Percentiles rank a stretch among this genome's conserved stretches.
These are phyloP conservation scores for Otis tarda DNA, from an alignment of 2,113 vertebrate genomes.

Conservation along the genomic window DNA sequence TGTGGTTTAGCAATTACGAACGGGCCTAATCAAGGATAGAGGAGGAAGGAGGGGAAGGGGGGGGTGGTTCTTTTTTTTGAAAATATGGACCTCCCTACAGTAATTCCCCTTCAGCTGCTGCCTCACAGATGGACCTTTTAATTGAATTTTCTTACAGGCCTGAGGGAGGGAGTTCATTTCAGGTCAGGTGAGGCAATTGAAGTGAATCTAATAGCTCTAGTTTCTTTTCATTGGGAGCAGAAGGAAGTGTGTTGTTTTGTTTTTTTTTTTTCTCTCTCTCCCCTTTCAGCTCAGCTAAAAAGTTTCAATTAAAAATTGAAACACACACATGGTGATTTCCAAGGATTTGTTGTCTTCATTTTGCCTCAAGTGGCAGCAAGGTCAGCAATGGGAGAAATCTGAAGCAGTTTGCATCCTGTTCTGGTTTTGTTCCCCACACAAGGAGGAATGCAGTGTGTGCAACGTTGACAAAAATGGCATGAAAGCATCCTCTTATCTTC, in stretches of 20 bases:
- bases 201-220: slow-evolving; percentile 73
- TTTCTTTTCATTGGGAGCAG: slow-evolving; percentile 67
- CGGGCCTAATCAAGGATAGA: slow-evolving; percentile 34
- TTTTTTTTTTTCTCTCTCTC: not conserved
- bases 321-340: slow-evolving; percentile 68
- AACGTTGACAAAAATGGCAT: accelerated
- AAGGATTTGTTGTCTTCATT: slow-evolving; percentile 65
- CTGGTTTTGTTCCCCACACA: not conserved
- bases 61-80: slow-evolving; percentile 71
- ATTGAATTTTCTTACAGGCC: slow-evolving; percentile 82
- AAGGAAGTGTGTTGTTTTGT: slow-evolving; percentile 66
- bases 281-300: slow-evolving; percentile 44
- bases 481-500: not conserved
- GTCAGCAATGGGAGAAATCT: slow-evolving; percentile 53
- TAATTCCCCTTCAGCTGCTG: slow-evolving; percentile 77
- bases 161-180: slow-evolving; percentile 78
- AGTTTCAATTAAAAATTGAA: slow-evolving; percentile 73
- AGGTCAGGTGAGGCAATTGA: slow-evolving; percentile 79
- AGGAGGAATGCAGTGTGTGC: not conserved
- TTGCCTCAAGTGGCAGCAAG: slow-evolving; percentile 27
- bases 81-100: slow-evolving; percentile 73
- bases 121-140: slow-evolving; percentile 82
- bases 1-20: slow-evolving; percentile 60
- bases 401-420: slow-evolving; percentile 45
- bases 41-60: not conserved